These are phyloP conservation scores for Anseranas semipalmata DNA, from an alignment of 2,113 vertebrate species.

Conservation along the genomic window DNA sequence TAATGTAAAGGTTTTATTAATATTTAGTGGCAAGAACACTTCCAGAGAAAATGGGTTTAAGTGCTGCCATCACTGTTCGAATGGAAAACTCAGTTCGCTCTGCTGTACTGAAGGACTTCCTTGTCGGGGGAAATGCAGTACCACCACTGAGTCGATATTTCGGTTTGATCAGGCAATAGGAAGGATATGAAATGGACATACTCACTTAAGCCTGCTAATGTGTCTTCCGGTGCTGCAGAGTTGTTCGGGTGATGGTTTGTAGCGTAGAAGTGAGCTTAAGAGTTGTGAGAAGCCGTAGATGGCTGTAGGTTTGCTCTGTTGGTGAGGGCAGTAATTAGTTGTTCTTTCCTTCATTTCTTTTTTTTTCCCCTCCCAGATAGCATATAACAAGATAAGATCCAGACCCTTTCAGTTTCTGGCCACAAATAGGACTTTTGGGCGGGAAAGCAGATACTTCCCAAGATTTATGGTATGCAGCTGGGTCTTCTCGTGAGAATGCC, in stretches of 20 bases:
- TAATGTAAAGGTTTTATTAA: slow-evolving; percentile 40
- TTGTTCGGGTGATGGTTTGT: neutral
- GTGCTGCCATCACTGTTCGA: neutral
- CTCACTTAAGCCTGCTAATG: neutral
- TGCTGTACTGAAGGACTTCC: neutral
- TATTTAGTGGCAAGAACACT: slow-evolving; percentile 16
- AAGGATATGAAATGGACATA: neutral
- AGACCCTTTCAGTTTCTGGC: slow-evolving; percentile 4
- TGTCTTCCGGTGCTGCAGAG: neutral
- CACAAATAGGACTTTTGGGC: neutral
- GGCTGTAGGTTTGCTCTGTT: neutral
- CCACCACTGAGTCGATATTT: neutral
- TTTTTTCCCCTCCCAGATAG: neutral
- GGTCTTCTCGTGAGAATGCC: neutral
- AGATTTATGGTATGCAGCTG: neutral
- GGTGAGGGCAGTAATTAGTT: neutral
- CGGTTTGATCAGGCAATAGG: neutral
- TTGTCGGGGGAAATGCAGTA: neutral
- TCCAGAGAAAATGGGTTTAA: slow-evolving; percentile 11
- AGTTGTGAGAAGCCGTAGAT: neutral
- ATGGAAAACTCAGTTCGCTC: neutral
- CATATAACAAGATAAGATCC: neutral
- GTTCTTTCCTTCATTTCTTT: neutral
- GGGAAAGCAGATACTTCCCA: neutral
- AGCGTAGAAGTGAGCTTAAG: neutral